A percentile compares a stretch with the other conserved stretches of the same genome.
phyloP scores from a whole-genome alignment of 2,113 vertebrate genomes.

The Albula glossodonta region DNA sequence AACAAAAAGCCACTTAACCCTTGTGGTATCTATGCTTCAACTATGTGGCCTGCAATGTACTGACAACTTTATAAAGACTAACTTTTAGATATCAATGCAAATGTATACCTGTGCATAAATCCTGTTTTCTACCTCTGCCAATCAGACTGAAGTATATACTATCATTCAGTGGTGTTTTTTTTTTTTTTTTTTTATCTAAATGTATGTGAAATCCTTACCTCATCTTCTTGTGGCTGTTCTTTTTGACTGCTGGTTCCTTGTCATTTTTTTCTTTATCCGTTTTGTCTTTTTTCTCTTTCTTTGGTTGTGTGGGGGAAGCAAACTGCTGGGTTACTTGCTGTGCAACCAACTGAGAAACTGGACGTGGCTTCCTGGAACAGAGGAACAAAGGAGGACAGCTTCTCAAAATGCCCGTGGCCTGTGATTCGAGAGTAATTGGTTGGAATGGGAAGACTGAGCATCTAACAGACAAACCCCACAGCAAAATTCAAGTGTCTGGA shows the following conservation, averaged over 20 bases:
- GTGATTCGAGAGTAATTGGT: not conserved
- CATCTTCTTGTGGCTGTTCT: slow-evolving; percentile 98
- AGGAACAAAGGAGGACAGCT: slow-evolving; percentile 22
- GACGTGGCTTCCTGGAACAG: slow-evolving; percentile 90
- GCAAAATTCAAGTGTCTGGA: no score
- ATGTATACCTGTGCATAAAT: no score
- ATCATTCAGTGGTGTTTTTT: no score
- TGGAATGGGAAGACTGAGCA: not conserved
- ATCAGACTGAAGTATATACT: no score
- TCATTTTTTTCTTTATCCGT: slow-evolving; percentile 94
- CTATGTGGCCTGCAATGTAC: no score
- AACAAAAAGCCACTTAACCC: no score
- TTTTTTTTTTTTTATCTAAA: no score
- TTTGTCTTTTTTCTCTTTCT: slow-evolving; percentile 98
- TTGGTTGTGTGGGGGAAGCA: slow-evolving; percentile 92
- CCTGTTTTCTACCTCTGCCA: no score
- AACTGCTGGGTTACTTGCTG: slow-evolving; percentile 99
- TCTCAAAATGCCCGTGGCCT: slow-evolving; percentile 10
- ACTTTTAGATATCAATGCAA: no score
- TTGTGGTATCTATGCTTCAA: no score
- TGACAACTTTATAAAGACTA: no score
- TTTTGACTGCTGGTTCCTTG: slow-evolving; percentile 92
- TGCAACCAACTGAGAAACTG: slow-evolving; percentile 95
- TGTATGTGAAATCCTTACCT: slow-evolving; percentile 61
- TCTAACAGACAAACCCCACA: not conserved